Base-by-base conservation (phyloP, 1,140 invertebrate genomes). In the Lordiphosa mommai region DNA sequence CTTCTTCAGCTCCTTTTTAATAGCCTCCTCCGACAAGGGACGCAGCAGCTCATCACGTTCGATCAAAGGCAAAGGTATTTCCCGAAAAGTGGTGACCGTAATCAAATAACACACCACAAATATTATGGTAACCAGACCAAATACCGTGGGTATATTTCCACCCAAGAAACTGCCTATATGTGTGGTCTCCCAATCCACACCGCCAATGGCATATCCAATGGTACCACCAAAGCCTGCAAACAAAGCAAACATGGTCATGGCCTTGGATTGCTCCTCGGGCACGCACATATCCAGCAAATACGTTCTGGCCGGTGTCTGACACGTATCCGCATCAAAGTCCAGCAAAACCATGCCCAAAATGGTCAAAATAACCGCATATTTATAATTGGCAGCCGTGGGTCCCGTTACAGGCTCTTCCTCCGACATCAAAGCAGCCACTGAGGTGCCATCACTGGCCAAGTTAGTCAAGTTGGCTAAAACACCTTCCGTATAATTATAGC, bases 281-380 rank as follows among this genome's bases (percentile, higher is more conserved):
- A 94, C 77, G 20, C 93, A 94, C 32, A 96, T 92, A 67, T 96
- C 95, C 5, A 96, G 90, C n/a, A 97, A 90, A 88, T 96, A 96
- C 14, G 95, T 93, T 66, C 95, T 90, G 0, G 94, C 91, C 0
- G 95, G 95, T 61, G 94, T 95, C 72, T 96, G 95, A 68, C 94
- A 96, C 10, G 95, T 94, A 67, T 97, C 95, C 1, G 95, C 95
- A 87, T 95, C 93, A 77, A 96, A 96, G 85, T 97, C 95, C 34
- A 96, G 88, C 9, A 96, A 72, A 27, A 95, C 93, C 8, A 95
- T 95, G n/a, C 95, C 95, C 0, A 96, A 59, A 10, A 96, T 92
- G 0, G 95, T 96, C 40, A 96, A 92, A 58, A 95, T 91, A 33
- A 95, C 92, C 7, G 93, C 93, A 51, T 34, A 89, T 47, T 87